A percentile compares a stretch with the other conserved stretches of the same genome.
These are phyloP conservation scores for Scolanthus callimorphus DNA, from an alignment of 92 coral and sea anemone species.

Conservation along the genomic window DNA sequence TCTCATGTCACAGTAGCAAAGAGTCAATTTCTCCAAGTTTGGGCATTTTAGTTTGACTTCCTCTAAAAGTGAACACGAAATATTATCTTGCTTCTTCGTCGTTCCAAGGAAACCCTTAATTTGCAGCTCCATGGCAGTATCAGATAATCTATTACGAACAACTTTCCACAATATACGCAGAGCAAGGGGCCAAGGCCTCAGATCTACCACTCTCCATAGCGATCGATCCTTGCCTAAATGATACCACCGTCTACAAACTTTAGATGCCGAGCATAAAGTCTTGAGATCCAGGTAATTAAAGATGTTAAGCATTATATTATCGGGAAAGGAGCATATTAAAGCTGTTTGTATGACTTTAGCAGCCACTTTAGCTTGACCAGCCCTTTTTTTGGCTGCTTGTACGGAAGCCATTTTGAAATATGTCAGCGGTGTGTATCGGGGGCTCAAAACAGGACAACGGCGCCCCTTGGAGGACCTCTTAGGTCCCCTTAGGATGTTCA, in stretches of 20 bases:
- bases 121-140: constrained; percentile 72
- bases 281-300: constrained; percentile 82
- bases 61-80: constrained; percentile 81
- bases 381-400: constrained; percentile 53
- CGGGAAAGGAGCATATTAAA: constrained; percentile 79
- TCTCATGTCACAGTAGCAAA: constrained; percentile 84
- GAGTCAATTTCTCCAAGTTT: constrained; percentile 60
- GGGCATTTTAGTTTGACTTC: constrained; percentile 87
- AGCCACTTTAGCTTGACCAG: constrained; percentile 50
- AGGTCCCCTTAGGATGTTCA: too few species aligned
- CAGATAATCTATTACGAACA: constrained; percentile 86
- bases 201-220: constrained; percentile 86
- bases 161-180: constrained; percentile 83
- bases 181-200: constrained; percentile 79
- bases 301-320: constrained; percentile 77
- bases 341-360: constrained; percentile 69
- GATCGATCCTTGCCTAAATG: constrained; percentile 80
- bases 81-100: constrained; percentile 79
- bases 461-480: too few species aligned
- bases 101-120: constrained; percentile 85
- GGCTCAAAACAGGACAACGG: too few species aligned
- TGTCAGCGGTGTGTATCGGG: constrained; percentile 50
- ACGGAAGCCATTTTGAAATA: constrained; percentile 82
- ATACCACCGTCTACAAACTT: constrained; percentile 94
- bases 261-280: constrained; percentile 80